These are phyloP conservation scores for Drosophila busckii DNA, from an alignment of 1,140 invertebrate species.

Conservation along the genomic window DNA sequence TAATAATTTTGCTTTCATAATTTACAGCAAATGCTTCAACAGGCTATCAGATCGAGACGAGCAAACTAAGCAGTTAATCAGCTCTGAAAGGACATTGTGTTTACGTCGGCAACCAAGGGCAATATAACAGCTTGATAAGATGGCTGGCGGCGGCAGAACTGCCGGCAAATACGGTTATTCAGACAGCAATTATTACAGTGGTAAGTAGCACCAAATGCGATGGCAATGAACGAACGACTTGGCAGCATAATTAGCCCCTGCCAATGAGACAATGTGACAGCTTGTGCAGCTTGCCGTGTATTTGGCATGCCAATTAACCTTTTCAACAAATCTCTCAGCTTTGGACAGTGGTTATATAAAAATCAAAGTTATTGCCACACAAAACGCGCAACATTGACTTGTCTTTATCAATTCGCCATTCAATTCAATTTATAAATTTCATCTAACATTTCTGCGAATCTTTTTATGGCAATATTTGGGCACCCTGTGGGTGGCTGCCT, in stretches of 20 bases:
- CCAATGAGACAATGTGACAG: slow-evolving; percentile 2
- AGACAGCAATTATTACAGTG: slow-evolving; percentile 74
- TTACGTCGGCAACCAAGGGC: slow-evolving; percentile 24
- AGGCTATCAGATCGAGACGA: too few relatives aligned
- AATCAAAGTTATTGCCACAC: too few relatives aligned
- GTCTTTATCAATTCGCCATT: too few relatives aligned
- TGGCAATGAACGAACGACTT: slow-evolving; percentile 9
- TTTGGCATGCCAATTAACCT: too few relatives aligned
- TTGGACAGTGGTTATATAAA: too few relatives aligned
- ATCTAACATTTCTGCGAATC: not conserved
- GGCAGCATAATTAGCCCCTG: slow-evolving; percentile 16
- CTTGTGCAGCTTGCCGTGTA: not conserved
- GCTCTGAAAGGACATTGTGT: slow-evolving; percentile 31
- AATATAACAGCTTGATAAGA: slow-evolving; percentile 60
- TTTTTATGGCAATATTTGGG: not conserved
- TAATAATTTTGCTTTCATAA: too few relatives aligned
- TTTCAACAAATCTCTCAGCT: too few relatives aligned
- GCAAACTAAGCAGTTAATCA: slow-evolving; percentile 1
- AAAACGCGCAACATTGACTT: too few relatives aligned
- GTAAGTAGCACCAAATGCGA: slow-evolving; percentile 43
- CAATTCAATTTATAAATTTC: too few relatives aligned
- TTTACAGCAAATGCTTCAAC: too few relatives aligned
- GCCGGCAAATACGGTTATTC: slow-evolving; percentile 77
- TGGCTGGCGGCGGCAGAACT: slow-evolving; percentile 72
- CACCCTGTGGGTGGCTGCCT: not conserved